These are phyloP conservation scores for Drosophila bipectinata DNA, from an alignment of 1,140 invertebrate genomes.

Conservation along the genomic window DNA sequence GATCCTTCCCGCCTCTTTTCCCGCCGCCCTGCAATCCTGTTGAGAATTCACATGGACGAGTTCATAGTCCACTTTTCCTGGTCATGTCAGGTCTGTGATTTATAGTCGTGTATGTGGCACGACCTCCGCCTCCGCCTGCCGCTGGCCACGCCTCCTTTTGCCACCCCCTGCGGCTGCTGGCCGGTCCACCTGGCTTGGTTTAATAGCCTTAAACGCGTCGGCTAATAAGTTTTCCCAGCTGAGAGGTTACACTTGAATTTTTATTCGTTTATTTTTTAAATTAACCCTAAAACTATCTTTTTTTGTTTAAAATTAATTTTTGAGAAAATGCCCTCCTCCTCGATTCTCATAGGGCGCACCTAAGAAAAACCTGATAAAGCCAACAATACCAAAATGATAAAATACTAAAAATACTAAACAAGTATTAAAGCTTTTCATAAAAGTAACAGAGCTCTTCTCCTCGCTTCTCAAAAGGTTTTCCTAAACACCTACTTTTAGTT, in stretches of 20 bases:
- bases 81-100: constrained; percentile 56
- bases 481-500: too few relatives aligned
- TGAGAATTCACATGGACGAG: constrained; percentile 6
- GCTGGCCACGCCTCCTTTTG: not conserved
- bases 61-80: constrained; percentile 39
- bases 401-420: not conserved
- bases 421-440: too few relatives aligned
- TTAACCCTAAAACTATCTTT: too few relatives aligned
- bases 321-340: not conserved
- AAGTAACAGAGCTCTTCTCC: too few relatives aligned
- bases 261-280: not conserved
- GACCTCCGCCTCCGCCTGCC: constrained; percentile 6
- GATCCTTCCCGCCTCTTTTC: not conserved
- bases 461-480: too few relatives aligned
- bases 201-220: constrained; percentile 63
- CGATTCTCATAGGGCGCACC: not conserved
- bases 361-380: too few relatives aligned
- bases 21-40: not conserved
- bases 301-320: too few relatives aligned
- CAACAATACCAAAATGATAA: not conserved
- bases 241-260: not conserved
- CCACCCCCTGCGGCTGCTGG: not conserved
- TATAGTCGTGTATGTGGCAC: constrained; percentile 58
- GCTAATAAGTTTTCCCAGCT: constrained; percentile 64
- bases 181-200: constrained; percentile 32